A percentile compares a stretch with the other conserved stretches of the same genome.
These are phyloP conservation scores for Muschampia plurimacula DNA, from an alignment of 2,888 invertebrate genomes.

Conservation along the genomic window DNA sequence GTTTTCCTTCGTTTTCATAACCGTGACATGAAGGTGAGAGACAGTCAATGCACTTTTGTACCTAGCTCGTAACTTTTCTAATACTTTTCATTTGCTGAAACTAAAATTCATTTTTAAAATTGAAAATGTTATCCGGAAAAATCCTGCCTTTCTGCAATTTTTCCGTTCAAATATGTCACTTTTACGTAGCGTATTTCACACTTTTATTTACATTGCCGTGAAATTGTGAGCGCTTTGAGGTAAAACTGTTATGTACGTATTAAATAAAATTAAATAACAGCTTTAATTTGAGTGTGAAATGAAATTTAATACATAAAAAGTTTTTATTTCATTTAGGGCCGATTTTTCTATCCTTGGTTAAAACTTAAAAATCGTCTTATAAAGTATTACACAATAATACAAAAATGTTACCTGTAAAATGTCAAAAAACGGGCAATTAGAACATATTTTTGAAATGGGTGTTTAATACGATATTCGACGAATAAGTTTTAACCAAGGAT, in stretches of 20 bases:
- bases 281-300: not conserved
- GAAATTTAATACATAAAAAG: not conserved
- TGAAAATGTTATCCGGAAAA: not conserved
- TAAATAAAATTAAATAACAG: not conserved
- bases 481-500: no score
- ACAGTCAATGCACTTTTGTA: not conserved
- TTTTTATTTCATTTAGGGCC: no score
- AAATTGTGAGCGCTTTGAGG: slow-evolving; percentile 1
- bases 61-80: no score
- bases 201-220: slow-evolving; percentile 1
- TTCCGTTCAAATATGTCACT: not conserved
- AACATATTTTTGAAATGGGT: no score
- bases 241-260: not conserved
- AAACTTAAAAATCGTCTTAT: no score
- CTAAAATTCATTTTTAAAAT: not conserved
- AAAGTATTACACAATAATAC: no score
- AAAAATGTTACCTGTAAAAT: no score
- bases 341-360: no score
- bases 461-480: no score
- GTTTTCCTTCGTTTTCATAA: not conserved
- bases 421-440: no score
- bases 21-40: not conserved
- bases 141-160: not conserved
- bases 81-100: not conserved
- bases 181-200: not conserved